A percentile compares a stretch with the other conserved stretches of the same genome.
Evolutionary conservation across 2,888 invertebrate genomes (phyloP).

Genomic region (Mellilla xanthometata): DNA sequence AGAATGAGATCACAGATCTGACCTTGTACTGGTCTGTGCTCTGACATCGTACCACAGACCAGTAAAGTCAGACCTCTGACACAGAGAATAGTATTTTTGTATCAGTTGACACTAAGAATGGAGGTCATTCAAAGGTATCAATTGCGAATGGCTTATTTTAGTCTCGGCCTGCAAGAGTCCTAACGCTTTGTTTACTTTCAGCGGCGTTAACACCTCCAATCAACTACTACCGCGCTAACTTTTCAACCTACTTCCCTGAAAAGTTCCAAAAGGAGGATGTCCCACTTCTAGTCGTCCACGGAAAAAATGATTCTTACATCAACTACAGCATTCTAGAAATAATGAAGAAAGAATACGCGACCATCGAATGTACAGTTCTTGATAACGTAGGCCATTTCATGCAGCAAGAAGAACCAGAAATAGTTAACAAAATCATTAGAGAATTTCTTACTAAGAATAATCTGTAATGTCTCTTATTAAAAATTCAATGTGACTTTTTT

Average conservation of each 20-base stretch:
- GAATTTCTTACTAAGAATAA: slow-evolving; percentile 67
- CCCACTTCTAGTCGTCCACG: slow-evolving; percentile 68
- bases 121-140: no score
- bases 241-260: slow-evolving; percentile 42
- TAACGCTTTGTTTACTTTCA: no score
- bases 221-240: slow-evolving; percentile 82
- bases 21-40: no score
- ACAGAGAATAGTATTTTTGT: no score
- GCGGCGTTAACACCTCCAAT: slow-evolving; percentile 79
- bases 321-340: slow-evolving; percentile 43
- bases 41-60: no score
- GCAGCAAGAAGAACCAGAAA: slow-evolving; percentile 79
- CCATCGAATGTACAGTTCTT: slow-evolving; percentile 66
- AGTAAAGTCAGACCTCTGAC: no score
- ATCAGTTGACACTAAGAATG: no score
- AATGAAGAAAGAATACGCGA: slow-evolving; percentile 63
- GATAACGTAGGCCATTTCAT: slow-evolving; percentile 76
- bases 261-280: slow-evolving; percentile 54
- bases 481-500: background rate
- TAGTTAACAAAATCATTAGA: slow-evolving; percentile 75
- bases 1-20: no score
- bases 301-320: slow-evolving; percentile 68
- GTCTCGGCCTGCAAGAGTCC: no score
- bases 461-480: slow-evolving; percentile 31
- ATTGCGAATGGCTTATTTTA: no score